Conservation (phyloP, 2,888 invertebrate genomes). For the Herminia tarsipennalis region DNA sequence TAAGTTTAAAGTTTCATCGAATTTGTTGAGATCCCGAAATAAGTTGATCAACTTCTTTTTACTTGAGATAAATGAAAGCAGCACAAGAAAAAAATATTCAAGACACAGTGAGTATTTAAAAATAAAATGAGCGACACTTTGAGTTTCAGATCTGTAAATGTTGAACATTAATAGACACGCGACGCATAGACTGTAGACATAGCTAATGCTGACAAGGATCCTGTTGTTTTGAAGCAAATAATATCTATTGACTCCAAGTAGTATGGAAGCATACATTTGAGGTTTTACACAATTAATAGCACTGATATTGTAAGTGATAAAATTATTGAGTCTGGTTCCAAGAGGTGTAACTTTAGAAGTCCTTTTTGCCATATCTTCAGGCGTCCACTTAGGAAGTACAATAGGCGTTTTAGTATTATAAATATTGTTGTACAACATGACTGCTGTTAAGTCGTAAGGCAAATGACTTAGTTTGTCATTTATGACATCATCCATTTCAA, state of each 20-base stretch:
- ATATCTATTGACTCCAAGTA: conserved; percentile 54
- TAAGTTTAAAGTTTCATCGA: conserved; percentile 62
- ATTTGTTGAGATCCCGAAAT: conserved; percentile 51
- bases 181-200: conserved; percentile 34
- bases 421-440: conserved; percentile 26
- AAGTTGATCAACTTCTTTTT: conserved; percentile 49
- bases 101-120: conserved; percentile 46
- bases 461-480: conserved; percentile 4
- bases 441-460: background rate
- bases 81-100: conserved; percentile 54
- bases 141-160: conserved; percentile 19
- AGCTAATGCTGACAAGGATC: conserved; percentile 30
- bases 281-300: conserved; percentile 41
- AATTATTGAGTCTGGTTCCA: conserved; percentile 41
- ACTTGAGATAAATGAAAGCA: conserved; percentile 44
- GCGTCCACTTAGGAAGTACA: conserved; percentile 40
- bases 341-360: conserved; percentile 52
- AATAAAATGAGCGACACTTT: conserved; percentile 44
- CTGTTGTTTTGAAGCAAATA: conserved; percentile 48
- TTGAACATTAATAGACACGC: conserved; percentile 28
- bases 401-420: conserved; percentile 32
- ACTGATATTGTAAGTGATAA: conserved; percentile 22
- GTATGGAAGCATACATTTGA: conserved; percentile 39
- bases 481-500: background rate
- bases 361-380: conserved; percentile 12